Base-by-base conservation (phyloP, 35 echinoderm and acorn worm species). In the Ophiothrix spiculata region DNA sequence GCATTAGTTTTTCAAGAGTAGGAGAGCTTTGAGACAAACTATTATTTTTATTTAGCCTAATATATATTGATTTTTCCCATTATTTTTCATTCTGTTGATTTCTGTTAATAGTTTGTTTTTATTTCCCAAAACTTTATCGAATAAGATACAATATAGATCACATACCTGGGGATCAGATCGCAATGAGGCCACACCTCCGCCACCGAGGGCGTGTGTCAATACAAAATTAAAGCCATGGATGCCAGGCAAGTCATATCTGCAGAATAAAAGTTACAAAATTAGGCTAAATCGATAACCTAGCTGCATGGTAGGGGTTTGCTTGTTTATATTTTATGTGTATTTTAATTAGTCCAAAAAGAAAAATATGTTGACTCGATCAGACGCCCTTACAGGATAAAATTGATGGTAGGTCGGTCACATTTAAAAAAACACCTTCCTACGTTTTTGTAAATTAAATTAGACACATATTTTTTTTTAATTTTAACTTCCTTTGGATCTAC, bases 171-270 rank as follows among this genome's bases (percentile, higher is more conserved):
- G 86, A 84, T 94, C 96, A 75, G 88, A 84, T 38, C 89, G 76
- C 56, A 99, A 42, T 1, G 96, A 99, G 13, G 96, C 86, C 33
- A 99, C 89, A 25, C 92, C 92, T 37, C 92, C 92, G 31, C 92
- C 96, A 32, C 96, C 96, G 0, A 99, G 86, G 16, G 92, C 88
- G 37, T 91, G 91, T 64, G 81, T 83, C 36, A 99, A 81, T 38
- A 94, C 39, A 83, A 99, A 94, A 56, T 91, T 99, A 32, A 94
- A 88, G 15, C 74, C 92, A 78, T 88, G 32, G 35, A 94, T 82
- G 8, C 96, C 96, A 39, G 92, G 96, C 32, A 99, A 84, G 0
- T 94, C 92, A 84, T 92, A 99, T 63, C 96, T 98, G 89, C 38
- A 36, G 0, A 35, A 39, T 83, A 35, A n/a, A n/a, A n/a, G n/a